Conservation (phyloP, 92 coral and sea anemone genomes). For the Porites cylindrica region DNA sequence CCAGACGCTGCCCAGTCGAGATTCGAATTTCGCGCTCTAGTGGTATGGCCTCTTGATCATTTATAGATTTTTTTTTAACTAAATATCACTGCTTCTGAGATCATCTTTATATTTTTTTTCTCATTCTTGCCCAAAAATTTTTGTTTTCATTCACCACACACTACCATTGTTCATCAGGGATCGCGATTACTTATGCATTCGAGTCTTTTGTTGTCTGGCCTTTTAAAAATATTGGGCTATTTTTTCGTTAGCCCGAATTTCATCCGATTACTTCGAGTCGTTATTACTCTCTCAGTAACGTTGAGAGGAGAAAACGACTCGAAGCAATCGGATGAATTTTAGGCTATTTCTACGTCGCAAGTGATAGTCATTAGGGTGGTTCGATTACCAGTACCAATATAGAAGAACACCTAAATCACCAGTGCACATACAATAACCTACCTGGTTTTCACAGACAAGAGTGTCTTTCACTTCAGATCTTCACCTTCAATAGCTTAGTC, state of each 20-base stretch:
- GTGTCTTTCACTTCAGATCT: neutral
- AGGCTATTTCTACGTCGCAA: neutral
- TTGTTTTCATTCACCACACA: neutral
- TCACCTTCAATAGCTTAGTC: neutral
- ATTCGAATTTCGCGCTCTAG: constrained; percentile 95
- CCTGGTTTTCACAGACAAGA: neutral
- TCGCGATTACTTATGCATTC: too few relatives aligned
- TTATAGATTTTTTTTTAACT: too few relatives aligned
- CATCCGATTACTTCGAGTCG: too few relatives aligned
- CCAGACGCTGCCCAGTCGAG: constrained; percentile 70
- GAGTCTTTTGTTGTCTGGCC: constrained; percentile 6
- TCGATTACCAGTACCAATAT: neutral
- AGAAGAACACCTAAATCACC: neutral
- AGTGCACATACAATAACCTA: neutral
- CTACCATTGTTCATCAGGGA: neutral
- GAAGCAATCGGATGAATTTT: too few relatives aligned
- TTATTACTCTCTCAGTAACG: too few relatives aligned
- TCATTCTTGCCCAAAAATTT: neutral
- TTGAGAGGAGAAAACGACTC: too few relatives aligned
- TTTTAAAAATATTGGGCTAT: neutral
- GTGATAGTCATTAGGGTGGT: neutral
- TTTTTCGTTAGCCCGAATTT: too few relatives aligned
- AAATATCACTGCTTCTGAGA: neutral
- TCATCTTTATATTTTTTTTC: neutral
- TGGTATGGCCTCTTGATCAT: constrained; percentile 35